A percentile compares a stretch with the other conserved stretches of the same genome.
Conservation (phyloP, 2,888 invertebrate species). For the Perizoma affinitatum region DNA sequence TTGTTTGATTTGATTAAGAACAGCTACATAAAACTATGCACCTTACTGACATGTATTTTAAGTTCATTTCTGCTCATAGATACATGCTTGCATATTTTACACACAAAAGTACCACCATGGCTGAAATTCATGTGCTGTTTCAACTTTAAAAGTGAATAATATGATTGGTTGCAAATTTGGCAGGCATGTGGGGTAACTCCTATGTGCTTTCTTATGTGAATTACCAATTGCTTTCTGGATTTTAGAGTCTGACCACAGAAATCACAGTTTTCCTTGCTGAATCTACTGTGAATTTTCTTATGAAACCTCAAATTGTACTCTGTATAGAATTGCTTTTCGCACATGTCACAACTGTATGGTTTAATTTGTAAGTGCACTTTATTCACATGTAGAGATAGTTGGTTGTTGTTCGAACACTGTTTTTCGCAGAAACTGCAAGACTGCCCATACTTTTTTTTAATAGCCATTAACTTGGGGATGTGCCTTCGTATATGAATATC, state of each 20-base stretch:
- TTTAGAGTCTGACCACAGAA: conserved; percentile 67
- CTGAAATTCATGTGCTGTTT: conserved; percentile 59
- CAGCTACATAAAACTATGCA: conserved; percentile 59
- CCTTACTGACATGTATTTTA: conserved; percentile 57
- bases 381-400: conserved; percentile 71
- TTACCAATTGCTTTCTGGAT: conserved; percentile 63
- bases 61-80: conserved; percentile 57
- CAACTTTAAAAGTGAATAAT: conserved; percentile 59
- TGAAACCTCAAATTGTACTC: conserved; percentile 65
- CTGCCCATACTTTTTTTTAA: conserved; percentile 45
- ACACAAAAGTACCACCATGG: conserved; percentile 68
- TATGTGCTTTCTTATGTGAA: conserved; percentile 73
- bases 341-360: conserved; percentile 76
- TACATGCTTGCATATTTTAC: conserved; percentile 64
- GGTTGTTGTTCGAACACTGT: conserved; percentile 62
- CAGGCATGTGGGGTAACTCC: conserved; percentile 67
- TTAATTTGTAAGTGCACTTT: conserved; percentile 75
- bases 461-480: conserved; percentile 48
- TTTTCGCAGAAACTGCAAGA: conserved; percentile 76
- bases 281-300: conserved; percentile 62
- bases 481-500: conserved; percentile 66
- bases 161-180: conserved; percentile 59
- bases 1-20: no score
- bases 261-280: conserved; percentile 59
- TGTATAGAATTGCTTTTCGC: conserved; percentile 70